Conservation (phyloP, 2,113 vertebrate genomes). For the Entelurus aequoreus region DNA sequence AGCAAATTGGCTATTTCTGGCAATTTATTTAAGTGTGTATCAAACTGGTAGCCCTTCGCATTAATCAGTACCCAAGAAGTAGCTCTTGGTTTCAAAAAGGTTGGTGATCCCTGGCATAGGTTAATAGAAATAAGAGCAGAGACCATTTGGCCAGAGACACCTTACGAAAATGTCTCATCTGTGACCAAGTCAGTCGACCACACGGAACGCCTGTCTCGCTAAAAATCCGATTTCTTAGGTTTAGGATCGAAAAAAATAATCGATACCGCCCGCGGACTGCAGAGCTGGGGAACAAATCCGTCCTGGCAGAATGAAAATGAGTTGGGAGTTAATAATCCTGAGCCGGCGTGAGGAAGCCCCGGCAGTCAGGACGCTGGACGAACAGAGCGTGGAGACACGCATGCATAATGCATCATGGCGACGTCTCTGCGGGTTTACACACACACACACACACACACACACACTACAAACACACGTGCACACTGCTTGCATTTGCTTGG, state of each 20-base stretch:
- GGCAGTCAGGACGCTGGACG: conserved; percentile 66
- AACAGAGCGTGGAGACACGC: conserved; percentile 59
- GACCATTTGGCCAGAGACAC: conserved; percentile 32
- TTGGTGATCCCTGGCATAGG: too few species aligned
- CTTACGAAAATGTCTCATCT: conserved; percentile 31
- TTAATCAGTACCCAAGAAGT: too few species aligned
- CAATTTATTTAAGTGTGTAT: too few species aligned
- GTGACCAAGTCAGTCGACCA: conserved; percentile 39
- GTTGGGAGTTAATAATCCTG: conserved; percentile 71
- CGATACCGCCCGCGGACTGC: conserved; percentile 64
- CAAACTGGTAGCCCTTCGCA: too few species aligned
- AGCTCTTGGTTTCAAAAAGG: too few species aligned
- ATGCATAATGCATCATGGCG: conserved; percentile 71
- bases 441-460: conserved; percentile 14
- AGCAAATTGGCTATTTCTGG: too few species aligned
- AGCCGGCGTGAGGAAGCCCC: conserved; percentile 64
- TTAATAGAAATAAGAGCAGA: conserved; percentile 8
- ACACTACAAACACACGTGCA: conserved; percentile 25
- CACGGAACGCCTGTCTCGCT: conserved; percentile 40
- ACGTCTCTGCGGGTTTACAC: conserved; percentile 48
- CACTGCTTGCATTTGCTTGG: conserved; percentile 39
- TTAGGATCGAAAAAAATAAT: conserved; percentile 52
- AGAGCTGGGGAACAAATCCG: conserved; percentile 57
- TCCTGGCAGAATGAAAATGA: conserved; percentile 66
- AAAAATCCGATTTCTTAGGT: conserved; percentile 49